Evolutionary conservation across 2,113 vertebrate genomes (phyloP).

Genomic region (Canis aureus): DNA sequence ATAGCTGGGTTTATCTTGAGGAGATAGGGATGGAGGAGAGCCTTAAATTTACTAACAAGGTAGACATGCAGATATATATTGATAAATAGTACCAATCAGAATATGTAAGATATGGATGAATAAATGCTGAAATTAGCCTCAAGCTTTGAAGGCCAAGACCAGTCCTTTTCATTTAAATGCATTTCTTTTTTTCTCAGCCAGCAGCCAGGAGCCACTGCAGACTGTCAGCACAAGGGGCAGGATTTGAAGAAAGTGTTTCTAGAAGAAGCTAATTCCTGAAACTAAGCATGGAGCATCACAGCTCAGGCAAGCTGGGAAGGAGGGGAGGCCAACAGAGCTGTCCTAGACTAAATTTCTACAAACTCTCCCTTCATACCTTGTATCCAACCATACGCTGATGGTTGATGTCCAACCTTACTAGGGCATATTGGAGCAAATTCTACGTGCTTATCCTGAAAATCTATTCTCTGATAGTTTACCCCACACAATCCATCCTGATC

Average conservation of each 20-base stretch:
- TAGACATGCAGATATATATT: not conserved
- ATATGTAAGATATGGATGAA: not conserved
- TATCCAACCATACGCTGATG: not conserved
- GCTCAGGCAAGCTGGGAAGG: not conserved
- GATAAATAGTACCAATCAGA: not conserved
- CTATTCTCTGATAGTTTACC: not conserved
- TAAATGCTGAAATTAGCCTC: not conserved
- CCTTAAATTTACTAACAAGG: not conserved
- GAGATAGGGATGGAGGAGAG: not conserved
- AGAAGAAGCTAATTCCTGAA: not conserved
- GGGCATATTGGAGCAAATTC: not conserved
- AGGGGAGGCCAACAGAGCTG: not conserved
- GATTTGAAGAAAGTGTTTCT: not conserved
- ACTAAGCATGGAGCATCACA: rapidly evolving
- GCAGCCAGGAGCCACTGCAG: not conserved
- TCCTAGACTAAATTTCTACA: not conserved
- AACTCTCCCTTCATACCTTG: not conserved
- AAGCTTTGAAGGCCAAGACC: not conserved
- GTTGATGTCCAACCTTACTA: not conserved
- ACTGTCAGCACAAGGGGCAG: not conserved
- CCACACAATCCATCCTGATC: not conserved
- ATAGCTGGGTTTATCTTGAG: not conserved
- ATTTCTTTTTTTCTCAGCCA: not conserved
- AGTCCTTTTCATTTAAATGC: not conserved
- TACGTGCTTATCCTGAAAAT: not conserved